phyloP scores from a whole-genome alignment of 2,113 vertebrate species.

The Istiophorus platypterus region DNA sequence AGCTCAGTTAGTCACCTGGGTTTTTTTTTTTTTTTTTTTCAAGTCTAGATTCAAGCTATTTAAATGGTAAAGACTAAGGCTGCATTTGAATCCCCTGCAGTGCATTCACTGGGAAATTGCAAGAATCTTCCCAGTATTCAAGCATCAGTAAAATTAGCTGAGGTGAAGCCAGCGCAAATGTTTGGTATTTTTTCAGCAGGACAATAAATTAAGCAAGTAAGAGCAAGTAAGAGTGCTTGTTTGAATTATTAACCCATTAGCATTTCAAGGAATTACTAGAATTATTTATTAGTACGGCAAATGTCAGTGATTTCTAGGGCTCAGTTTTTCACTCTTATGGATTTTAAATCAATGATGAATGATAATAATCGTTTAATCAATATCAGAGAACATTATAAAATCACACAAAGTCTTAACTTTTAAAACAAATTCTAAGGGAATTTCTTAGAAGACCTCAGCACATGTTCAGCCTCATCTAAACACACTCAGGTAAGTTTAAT shows the following conservation, averaged over 20 bases:
- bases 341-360: background rate
- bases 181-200: background rate
- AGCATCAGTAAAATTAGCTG: slow-evolving; percentile 25
- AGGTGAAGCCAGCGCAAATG: background rate
- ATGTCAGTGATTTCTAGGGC: background rate
- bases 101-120: slow-evolving; percentile 34
- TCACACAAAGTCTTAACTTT: background rate
- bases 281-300: background rate
- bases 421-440: background rate
- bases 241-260: background rate
- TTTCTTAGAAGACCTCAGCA: background rate
- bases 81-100: slow-evolving; percentile 41
- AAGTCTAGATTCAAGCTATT: slow-evolving; percentile 37
- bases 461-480: background rate
- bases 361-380: background rate
- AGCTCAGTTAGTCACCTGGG: slow-evolving; percentile 14
- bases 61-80: slow-evolving; percentile 21
- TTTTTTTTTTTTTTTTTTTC: slow-evolving; percentile 21
- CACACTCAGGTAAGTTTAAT: background rate
- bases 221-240: background rate
- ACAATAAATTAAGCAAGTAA: background rate
- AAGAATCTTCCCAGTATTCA: slow-evolving; percentile 1
- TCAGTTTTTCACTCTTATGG: background rate
- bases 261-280: background rate
- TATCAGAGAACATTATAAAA: background rate